Base-by-base conservation (phyloP, 2,113 vertebrate genomes). In the Bostrychus sinensis region DNA sequence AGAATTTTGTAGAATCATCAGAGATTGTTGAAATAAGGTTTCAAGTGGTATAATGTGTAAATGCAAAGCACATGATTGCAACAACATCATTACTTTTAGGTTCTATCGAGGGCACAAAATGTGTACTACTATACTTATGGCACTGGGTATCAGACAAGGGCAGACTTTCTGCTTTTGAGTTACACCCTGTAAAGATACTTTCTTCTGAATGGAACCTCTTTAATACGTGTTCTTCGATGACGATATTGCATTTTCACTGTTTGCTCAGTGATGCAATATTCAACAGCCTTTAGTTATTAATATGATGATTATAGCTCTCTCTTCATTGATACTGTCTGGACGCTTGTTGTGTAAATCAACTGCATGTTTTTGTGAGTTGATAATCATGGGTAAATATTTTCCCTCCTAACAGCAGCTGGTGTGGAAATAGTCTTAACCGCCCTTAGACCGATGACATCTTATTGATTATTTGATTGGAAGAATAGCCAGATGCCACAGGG, bases 381-480 rank as follows among this genome's bases (percentile, higher is more conserved):
- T 30, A 7, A 28, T 53, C 14, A 17, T 53, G 50, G 37, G 25
- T 28, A 32, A 56, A 57, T 3, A 26, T 23, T 48, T 20, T 37
- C 34, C 5, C 13, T n/a, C 14, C 34, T 37, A 20, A 58, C 26
- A 50, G 1, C 3, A 37, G 39, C 64, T 26, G 62, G 7, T 62
- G 57, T 76, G 63, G 73, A 81, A 82, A 69, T 50, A 3, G 36
- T 42, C 55, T 23, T 25, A 54, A 75, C 72, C 19, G 56, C n/a
- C 64, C 62, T 50, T 32, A 45, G 54, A 25, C 53, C 43, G 62
- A 78, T 81, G 36, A 81, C 34, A 72, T 32, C 3, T 3, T 61
- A 85, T 86, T 67, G 81, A 88, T 83, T 70, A 20, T 60, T 50
- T 51, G 41, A 62, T 59, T 45, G 72, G 46, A 78, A 61, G 39